Conservation (phyloP, 2,797 vertebrate species). For the Crenichthys baileyi region DNA sequence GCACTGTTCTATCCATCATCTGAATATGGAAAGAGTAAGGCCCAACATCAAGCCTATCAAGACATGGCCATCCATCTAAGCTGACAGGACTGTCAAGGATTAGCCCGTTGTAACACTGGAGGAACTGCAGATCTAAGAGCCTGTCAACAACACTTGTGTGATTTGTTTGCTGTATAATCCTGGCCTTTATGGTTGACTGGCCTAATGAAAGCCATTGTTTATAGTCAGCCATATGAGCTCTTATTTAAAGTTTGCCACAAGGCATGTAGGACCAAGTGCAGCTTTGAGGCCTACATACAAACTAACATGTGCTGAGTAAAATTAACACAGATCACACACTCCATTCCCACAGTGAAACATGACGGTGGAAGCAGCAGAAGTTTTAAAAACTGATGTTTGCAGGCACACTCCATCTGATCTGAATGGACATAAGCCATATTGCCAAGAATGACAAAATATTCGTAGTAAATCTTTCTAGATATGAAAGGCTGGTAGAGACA, state of each 20-base stretch:
- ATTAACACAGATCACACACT: background rate
- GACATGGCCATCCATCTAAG: background rate
- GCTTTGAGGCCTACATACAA: background rate
- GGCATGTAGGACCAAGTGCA: background rate
- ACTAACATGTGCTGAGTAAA: background rate
- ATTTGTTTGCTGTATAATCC: background rate
- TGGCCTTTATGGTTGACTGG: background rate
- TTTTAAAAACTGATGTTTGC: background rate
- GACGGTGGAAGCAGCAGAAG: background rate
- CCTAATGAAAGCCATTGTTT: background rate
- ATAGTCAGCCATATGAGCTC: background rate
- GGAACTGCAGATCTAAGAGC: background rate
- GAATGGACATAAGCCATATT: background rate
- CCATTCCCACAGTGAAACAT: background rate
- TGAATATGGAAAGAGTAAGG: background rate
- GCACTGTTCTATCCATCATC: background rate
- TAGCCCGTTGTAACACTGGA: background rate
- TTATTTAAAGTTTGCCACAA: background rate
- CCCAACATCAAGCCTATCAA: background rate
- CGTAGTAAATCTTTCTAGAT: background rate
- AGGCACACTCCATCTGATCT: background rate
- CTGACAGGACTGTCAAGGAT: background rate
- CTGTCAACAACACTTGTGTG: background rate
- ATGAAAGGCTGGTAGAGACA: background rate
- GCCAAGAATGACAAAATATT: background rate